Percentiles rank a stretch among this genome's conserved stretches.
These are phyloP conservation scores for Tetrao urogallus DNA, from an alignment of 2,113 vertebrate species.

Conservation along the genomic window DNA sequence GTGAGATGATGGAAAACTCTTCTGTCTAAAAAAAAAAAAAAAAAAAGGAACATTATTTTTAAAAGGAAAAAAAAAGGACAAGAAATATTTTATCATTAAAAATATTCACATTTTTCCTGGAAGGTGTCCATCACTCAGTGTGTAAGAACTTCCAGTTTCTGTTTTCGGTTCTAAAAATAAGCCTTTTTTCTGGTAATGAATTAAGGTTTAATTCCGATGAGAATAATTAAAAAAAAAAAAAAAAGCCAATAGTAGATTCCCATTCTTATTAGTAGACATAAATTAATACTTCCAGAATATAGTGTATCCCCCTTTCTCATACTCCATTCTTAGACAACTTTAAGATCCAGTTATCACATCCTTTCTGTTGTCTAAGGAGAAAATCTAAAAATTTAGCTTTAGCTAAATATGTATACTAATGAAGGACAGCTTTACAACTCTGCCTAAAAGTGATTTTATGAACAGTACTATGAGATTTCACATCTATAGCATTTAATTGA, in stretches of 20 bases:
- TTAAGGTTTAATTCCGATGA: not conserved
- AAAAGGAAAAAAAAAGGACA: not conserved
- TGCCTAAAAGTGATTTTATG: not conserved
- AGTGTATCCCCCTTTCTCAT: not conserved
- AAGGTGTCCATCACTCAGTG: not conserved
- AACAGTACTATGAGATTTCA: not conserved
- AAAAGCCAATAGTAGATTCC: not conserved
- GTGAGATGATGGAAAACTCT: not conserved
- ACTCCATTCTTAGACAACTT: not conserved
- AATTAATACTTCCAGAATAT: not conserved
- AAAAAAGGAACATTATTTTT: not conserved
- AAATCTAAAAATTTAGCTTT: not conserved
- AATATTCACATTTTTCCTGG: not conserved
- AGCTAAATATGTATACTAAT: not conserved
- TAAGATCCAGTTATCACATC: not conserved
- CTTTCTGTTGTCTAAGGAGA: not conserved
- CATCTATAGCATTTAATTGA: not conserved
- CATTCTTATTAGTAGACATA: not conserved
- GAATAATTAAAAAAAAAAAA: not conserved
- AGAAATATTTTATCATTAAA: not conserved
- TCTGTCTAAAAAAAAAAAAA: not conserved
- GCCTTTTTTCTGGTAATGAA: not conserved
- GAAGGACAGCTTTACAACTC: not conserved
- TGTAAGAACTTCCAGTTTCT: not conserved
- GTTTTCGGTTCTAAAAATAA: not conserved